Percentiles rank a stretch among this genome's conserved stretches.
Conservation (phyloP, 1,140 invertebrate species). For the Eueides isabella region DNA sequence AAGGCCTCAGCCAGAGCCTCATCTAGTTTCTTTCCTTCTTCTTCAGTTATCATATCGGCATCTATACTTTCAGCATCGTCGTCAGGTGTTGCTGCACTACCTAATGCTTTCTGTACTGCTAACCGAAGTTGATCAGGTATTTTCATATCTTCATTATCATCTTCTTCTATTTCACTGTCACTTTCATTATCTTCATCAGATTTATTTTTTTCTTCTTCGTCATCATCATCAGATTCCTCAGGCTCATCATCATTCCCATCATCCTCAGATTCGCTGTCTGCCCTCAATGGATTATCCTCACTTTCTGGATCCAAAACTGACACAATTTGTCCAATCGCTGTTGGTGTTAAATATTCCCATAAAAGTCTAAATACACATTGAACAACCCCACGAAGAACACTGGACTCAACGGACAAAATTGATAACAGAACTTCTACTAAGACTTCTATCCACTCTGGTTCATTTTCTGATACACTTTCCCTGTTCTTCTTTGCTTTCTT, state of each 20-base stretch:
- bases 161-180: constrained; percentile 67
- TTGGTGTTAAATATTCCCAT: constrained; percentile 86
- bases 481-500: constrained; percentile 21
- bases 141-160: constrained; percentile 84
- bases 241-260: constrained; percentile 39
- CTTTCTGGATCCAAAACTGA: constrained; percentile 87
- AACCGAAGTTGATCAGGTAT: constrained; percentile 85
- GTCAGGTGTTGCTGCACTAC: constrained; percentile 80
- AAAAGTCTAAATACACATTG: constrained; percentile 88
- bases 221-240: constrained; percentile 56
- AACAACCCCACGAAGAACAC: constrained; percentile 86
- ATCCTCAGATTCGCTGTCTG: constrained; percentile 68
- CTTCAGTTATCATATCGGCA: constrained; percentile 89
- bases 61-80: constrained; percentile 88
- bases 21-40: constrained; percentile 88
- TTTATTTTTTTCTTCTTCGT: constrained; percentile 74
- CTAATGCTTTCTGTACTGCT: constrained; percentile 85
- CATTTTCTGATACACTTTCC: constrained; percentile 68
- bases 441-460: constrained; percentile 91
- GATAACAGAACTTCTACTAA: constrained; percentile 89
- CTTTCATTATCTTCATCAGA: constrained; percentile 55
- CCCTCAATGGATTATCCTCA: constrained; percentile 83
- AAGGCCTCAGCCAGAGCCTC: constrained; percentile 87
- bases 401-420: constrained; percentile 87
- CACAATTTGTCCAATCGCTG: constrained; percentile 88